These are phyloP conservation scores for Pelvicachromis taeniatus DNA, from an alignment of 2,113 vertebrate genomes.

Conservation along the genomic window DNA sequence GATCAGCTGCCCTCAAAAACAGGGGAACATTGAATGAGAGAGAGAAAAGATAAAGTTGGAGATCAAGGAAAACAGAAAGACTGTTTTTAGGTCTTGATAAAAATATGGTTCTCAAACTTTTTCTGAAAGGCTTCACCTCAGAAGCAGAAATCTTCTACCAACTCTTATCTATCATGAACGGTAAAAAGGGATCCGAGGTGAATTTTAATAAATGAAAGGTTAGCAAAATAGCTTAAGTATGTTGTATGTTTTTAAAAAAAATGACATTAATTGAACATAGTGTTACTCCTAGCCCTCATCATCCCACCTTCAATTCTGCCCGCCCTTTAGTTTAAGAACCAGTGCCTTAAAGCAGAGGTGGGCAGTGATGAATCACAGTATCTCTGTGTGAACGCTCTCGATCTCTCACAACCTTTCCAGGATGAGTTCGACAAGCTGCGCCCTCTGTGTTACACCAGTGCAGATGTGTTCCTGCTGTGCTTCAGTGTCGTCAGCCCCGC, in stretches of 20 bases:
- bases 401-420: conserved; percentile 57
- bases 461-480: conserved; percentile 92
- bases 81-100: background rate
- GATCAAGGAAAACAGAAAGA: background rate
- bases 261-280: background rate
- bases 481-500: conserved; percentile 93
- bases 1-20: background rate
- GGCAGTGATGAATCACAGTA: background rate
- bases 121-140: background rate
- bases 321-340: background rate
- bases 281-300: background rate
- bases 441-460: conserved; percentile 91
- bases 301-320: background rate
- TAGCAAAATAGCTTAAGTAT: background rate
- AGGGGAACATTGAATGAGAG: background rate
- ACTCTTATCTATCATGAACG: background rate
- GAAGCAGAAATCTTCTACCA: background rate
- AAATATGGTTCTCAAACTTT: background rate
- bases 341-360: background rate
- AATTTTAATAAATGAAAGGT: background rate
- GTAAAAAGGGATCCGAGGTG: background rate
- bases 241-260: background rate
- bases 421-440: conserved; percentile 95
- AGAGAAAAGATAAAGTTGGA: background rate
- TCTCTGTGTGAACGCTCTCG: background rate